Evolutionary conservation across 1,140 invertebrate species (phyloP), one percentile per base, ranked within the genome.

Genomic region (Nomia melanderi): DNA sequence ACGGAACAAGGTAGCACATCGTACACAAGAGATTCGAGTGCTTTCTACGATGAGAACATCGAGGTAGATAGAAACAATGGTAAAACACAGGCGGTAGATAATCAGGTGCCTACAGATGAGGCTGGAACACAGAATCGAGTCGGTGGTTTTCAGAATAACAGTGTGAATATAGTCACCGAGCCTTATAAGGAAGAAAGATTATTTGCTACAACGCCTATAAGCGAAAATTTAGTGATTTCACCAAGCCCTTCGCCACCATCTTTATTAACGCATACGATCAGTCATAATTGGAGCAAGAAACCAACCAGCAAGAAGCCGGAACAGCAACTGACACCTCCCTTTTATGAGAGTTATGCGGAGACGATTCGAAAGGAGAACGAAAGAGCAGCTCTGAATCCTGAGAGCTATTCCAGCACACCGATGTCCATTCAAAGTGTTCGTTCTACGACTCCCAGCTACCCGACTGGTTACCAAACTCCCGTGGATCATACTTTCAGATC

Each of bases 61-160:
- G 67, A 70, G 11, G 14, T 60, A 8, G n/a, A 25, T 3, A 50
- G 23, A n/a, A 31, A 12, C 9, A 75, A 47, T 20, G 36, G 17
- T 4, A 47, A 25, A 3, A 1, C 50, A 1, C 11, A 31, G 7
- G 64, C 27, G 14, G 59, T 63, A 5, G 53, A 76, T 6, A 47
- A 53, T 9, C 29, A 64, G 5, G 33, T 33, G 0, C 17, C 53
- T 0, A 50, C 54, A 0, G 20, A 12, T 1, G 89, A 89, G 0
- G 89, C 88, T 81, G 82, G 14, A 60, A 84, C 0, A 74, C 85
- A 62, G 91, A 89, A 57, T 86, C 88, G 57, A 90, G 89, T 23
- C 82, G 92, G 92, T 12, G 93, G 91, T 2, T 93, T 93, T 80
- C 93, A 94, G 81, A 94, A 94, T 69, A 94, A 94, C 79, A 83